phyloP scores from a whole-genome alignment of 2,797 vertebrate genomes.

The Galago senegalensis region DNA sequence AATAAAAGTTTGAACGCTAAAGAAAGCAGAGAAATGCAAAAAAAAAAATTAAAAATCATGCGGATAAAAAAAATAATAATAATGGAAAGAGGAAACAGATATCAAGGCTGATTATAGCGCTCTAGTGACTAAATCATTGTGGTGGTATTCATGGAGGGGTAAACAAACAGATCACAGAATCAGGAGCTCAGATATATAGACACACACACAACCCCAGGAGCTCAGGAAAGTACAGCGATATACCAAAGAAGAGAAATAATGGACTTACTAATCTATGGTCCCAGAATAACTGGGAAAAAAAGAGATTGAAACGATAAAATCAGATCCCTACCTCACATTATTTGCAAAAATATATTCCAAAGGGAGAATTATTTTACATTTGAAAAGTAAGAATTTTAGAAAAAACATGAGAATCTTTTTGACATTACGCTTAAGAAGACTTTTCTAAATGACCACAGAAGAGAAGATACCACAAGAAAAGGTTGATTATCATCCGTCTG shows the following conservation, averaged over 20 bases:
- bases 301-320: constrained; percentile 43
- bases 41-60: neutral
- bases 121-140: neutral
- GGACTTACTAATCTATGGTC: constrained; percentile 20
- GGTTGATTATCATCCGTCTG: neutral
- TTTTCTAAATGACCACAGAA: neutral
- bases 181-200: neutral
- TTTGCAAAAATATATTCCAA: constrained; percentile 40
- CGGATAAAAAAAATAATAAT: neutral
- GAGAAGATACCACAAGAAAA: neutral
- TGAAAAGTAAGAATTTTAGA: constrained; percentile 37
- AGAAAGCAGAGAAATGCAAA: neutral
- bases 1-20: neutral
- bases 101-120: neutral
- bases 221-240: neutral
- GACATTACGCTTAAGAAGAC: neutral
- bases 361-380: neutral
- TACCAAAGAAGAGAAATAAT: constrained; percentile 46
- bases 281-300: neutral
- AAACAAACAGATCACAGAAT: neutral
- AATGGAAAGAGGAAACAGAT: neutral
- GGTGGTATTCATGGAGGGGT: too few relatives aligned
- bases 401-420: neutral
- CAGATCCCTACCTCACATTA: constrained; percentile 18
- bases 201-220: neutral